phyloP scores from a whole-genome alignment of 2,888 invertebrate genomes.

The Branchipolynoe longqiensis region DNA sequence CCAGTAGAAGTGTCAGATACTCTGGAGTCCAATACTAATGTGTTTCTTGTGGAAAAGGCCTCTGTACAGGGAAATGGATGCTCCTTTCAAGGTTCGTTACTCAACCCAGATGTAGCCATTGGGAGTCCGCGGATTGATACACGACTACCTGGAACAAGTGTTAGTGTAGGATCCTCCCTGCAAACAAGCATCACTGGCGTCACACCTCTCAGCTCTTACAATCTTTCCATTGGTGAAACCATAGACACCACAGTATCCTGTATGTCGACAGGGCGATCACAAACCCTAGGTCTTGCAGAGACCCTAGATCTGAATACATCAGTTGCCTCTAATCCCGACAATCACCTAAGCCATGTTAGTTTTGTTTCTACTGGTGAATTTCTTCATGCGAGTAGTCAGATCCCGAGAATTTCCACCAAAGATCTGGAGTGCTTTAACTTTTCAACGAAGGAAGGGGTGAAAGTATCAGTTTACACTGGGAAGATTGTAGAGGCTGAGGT shows the following conservation, averaged over 20 bases:
- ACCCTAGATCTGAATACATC: background rate
- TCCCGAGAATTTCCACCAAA: background rate
- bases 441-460: constrained; percentile 39
- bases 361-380: constrained; percentile 42
- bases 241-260: background rate
- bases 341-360: constrained; percentile 25
- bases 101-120: too few relatives aligned
- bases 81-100: background rate
- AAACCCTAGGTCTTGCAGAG: background rate
- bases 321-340: background rate
- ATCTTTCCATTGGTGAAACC: constrained; percentile 14
- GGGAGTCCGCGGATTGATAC: background rate
- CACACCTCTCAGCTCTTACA: constrained; percentile 7
- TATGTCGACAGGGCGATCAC: constrained; percentile 12
- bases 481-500: background rate
- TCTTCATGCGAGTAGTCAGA: background rate
- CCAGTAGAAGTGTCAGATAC: background rate
- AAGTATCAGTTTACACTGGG: constrained; percentile 28
- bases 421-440: constrained; percentile 9
- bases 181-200: constrained; percentile 46
- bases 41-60: too few relatives aligned
- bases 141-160: background rate
- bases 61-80: background rate
- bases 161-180: constrained; percentile 2
- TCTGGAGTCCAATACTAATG: too few relatives aligned